phyloP scores from a whole-genome alignment of 2,888 invertebrate genomes.

The Leptothorax acervorum region DNA sequence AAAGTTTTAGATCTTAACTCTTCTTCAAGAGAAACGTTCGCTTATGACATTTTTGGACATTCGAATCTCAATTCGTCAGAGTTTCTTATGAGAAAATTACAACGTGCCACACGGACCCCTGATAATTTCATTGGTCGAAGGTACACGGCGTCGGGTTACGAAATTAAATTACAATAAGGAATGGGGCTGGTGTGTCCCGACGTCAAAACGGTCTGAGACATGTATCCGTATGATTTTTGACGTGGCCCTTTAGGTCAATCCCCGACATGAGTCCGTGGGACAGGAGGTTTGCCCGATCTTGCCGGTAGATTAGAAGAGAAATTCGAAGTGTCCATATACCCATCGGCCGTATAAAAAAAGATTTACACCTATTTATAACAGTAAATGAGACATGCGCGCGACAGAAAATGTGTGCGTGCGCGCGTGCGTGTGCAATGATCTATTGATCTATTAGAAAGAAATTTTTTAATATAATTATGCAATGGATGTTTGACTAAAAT shows the following conservation, averaged over 20 bases:
- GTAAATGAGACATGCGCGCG: not conserved
- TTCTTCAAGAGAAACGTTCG: not conserved
- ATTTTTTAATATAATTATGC: not conserved
- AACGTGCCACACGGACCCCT: conserved; percentile 52
- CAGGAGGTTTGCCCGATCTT: conserved; percentile 43
- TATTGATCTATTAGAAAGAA: not conserved
- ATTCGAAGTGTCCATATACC: conserved; percentile 14
- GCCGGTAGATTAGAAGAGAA: conserved; percentile 44
- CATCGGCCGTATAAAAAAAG: conserved; percentile 9
- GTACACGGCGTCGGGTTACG: conserved; percentile 77
- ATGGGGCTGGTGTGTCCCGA: conserved; percentile 61
- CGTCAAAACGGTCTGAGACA: conserved; percentile 58
- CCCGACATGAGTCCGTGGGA: conserved; percentile 62
- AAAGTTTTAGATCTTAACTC: not conserved
- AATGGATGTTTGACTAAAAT: not conserved
- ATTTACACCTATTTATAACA: conserved; percentile 7
- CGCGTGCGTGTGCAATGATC: not conserved
- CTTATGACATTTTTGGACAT: conserved; percentile 1
- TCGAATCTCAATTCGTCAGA: conserved; percentile 34
- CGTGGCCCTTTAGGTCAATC: conserved; percentile 61
- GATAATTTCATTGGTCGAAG: conserved; percentile 66
- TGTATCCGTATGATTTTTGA: conserved; percentile 62
- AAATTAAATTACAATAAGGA: conserved; percentile 81
- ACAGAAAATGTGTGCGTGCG: too few relatives aligned
- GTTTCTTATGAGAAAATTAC: conserved; percentile 69